A percentile compares a stretch with the other conserved stretches of the same genome.
These are phyloP conservation scores for Protonibea diacanthus DNA, from an alignment of 2,797 vertebrate genomes.

Conservation along the genomic window DNA sequence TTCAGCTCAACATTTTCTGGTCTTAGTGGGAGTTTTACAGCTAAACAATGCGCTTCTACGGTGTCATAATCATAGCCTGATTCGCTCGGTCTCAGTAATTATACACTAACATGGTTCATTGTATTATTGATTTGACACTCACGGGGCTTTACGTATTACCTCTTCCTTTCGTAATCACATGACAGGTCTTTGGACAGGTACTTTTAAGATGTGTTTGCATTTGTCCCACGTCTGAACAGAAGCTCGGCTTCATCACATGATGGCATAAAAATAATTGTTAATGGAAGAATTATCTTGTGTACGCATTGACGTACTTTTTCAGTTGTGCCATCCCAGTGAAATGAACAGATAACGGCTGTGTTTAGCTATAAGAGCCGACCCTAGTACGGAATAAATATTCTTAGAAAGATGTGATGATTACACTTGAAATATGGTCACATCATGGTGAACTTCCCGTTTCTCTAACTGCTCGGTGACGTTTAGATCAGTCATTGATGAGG, in stretches of 20 bases:
- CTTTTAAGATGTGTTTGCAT: too few relatives aligned
- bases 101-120: too few relatives aligned
- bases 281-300: too few relatives aligned
- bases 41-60: neutral
- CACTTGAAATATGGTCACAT: neutral
- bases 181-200: too few relatives aligned
- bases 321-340: neutral
- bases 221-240: too few relatives aligned
- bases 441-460: neutral
- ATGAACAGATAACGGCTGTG: neutral
- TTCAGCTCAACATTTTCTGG: neutral
- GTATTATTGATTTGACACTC: too few relatives aligned
- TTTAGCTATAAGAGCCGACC: neutral
- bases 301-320: too few relatives aligned
- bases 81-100: neutral
- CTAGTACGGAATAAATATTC: neutral
- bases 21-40: neutral
- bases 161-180: too few relatives aligned
- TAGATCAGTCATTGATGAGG: neutral
- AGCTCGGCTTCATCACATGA: too few relatives aligned
- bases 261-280: too few relatives aligned
- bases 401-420: neutral
- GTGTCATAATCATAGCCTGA: neutral
- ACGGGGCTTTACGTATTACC: too few relatives aligned
- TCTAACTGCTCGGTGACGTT: neutral